Conservation (phyloP, 2,797 vertebrate species). For the Kryptopterus vitreolus region DNA sequence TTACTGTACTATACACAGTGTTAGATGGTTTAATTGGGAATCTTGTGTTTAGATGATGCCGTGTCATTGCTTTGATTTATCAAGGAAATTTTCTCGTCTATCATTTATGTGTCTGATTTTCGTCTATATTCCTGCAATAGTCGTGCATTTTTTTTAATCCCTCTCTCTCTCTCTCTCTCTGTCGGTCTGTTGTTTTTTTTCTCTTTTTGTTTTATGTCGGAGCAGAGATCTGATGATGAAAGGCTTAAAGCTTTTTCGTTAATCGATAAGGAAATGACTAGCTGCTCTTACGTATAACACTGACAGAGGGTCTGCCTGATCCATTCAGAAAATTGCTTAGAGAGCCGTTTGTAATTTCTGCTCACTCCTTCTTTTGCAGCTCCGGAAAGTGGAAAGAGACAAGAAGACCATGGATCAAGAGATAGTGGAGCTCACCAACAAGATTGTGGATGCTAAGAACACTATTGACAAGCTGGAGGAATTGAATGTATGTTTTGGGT, state of each 20-base stretch:
- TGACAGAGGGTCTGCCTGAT: slow-evolving; percentile 1
- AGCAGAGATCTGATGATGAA: slow-evolving; percentile 19
- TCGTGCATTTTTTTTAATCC: not conserved
- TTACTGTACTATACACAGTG: not conserved
- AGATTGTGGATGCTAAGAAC: slow-evolving; percentile 92
- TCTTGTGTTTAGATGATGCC: not conserved
- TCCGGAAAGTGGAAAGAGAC: slow-evolving; percentile 95
- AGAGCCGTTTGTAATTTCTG: slow-evolving; percentile 16
- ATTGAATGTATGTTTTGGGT: slow-evolving; percentile 80
- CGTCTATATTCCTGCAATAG: not conserved
- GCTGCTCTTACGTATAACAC: slow-evolving; percentile 28
- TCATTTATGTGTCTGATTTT: slow-evolving; percentile 10
- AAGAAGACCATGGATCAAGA: slow-evolving; percentile 96
- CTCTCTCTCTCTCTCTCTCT: not conserved
- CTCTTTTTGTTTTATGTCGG: slow-evolving; percentile 12
- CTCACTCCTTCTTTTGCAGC: slow-evolving; percentile 68
- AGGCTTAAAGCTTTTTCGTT: not conserved
- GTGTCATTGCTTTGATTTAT: not conserved
- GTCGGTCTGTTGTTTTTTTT: not conserved
- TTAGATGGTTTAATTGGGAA: not conserved
- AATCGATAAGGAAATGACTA: slow-evolving; percentile 41
- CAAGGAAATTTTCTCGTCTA: not conserved
- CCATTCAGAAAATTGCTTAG: not conserved
- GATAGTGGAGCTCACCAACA: slow-evolving; percentile 97
- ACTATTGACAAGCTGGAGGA: slow-evolving; percentile 94